Base-by-base conservation (phyloP, 2,888 invertebrate species). In the Tiliacea citrago region DNA sequence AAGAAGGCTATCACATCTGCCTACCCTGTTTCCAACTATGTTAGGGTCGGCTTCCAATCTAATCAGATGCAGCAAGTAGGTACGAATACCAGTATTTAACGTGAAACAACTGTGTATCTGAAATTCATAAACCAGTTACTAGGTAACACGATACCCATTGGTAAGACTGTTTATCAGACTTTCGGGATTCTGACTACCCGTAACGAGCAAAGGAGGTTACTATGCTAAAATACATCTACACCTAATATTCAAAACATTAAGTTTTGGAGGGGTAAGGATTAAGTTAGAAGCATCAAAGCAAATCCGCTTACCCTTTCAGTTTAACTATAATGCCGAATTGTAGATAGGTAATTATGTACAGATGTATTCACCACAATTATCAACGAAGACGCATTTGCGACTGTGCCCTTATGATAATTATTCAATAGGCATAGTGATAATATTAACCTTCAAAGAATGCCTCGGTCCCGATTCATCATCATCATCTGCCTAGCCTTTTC, bases 341-440 rank as follows among this genome's bases (percentile, higher is more conserved):
- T 49, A 39, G 9, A 10, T 57, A 55, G 6, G 9, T 29, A n/a
- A 18, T 2, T 67, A 12, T 16, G 1, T 39, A 60, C 10, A 35
- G n/a, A 47, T 42, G 49, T 75, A 45, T 80, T 80, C 49, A 58
- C 73, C 49, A 80, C 57, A 73, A 75, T 80, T 80, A 58, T 80
- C 57, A 35, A n/a, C 16, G 42, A 12, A 12, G 35, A 42, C 57
- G 45, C 51, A 24, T 35, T 79, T 80, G 49, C 21, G 57, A 39
- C 49, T 80, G 80, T 13, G 35, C 49, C 24, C 73, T 18, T 35
- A 73, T 73, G 49, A 75, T 73, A 61, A 61, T 29, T 76, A 61
- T 73, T 75, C 76, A 75, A 75, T 73, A 16, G n/a, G n/a, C n/a
- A 18, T 24, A 49, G 39, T 55, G n/a, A 45, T 58, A 53, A 39